Conservation (phyloP, 2,113 vertebrate species). For the Malurus cyaneus region DNA sequence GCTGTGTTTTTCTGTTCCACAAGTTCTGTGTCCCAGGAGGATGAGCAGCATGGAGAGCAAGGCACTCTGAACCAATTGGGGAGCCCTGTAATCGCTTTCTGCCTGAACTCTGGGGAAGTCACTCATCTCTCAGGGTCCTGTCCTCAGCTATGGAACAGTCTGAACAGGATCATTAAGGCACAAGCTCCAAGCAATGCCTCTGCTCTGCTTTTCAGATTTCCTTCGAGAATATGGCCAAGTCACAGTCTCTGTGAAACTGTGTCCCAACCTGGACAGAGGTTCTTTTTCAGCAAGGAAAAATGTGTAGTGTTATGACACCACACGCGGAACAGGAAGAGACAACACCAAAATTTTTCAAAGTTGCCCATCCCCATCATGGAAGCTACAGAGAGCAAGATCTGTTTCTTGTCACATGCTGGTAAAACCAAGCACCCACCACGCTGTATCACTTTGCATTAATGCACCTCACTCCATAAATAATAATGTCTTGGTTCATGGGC, state of each 20-base stretch:
- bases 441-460: background rate
- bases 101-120: background rate
- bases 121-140: background rate
- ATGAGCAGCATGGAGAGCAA: background rate
- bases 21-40: background rate
- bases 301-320: accelerated
- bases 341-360: background rate
- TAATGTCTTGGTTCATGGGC: background rate
- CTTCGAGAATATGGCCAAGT: background rate
- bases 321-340: background rate
- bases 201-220: background rate
- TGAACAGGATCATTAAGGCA: background rate
- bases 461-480: background rate
- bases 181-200: background rate
- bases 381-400: background rate
- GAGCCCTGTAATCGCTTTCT: background rate
- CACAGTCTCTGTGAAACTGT: background rate
- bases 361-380: background rate
- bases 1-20: background rate
- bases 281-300: background rate
- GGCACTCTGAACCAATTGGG: background rate
- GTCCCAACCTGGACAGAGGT: background rate
- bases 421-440: background rate
- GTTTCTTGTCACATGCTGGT: background rate
- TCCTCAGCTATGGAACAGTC: background rate